Evolutionary conservation across 2,113 vertebrate genomes (phyloP).

Genomic region (Antechinus flavipes): DNA sequence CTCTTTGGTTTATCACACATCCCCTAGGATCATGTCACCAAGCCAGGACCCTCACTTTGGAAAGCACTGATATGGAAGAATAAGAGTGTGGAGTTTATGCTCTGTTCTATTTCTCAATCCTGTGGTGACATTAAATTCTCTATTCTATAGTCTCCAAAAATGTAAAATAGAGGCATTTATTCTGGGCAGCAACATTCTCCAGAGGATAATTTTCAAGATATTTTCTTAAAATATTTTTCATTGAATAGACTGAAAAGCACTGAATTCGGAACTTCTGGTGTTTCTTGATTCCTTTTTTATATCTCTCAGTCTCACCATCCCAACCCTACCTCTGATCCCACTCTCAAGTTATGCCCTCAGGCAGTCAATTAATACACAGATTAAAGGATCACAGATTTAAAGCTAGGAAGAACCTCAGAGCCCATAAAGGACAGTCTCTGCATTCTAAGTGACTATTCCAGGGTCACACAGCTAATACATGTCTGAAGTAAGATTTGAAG

Average conservation of each 20-base stretch:
- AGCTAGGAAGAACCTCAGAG: neutral
- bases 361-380: neutral
- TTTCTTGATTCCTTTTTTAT: neutral
- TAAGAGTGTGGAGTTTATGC: neutral
- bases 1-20: neutral
- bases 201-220: neutral
- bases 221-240: constrained; percentile 43
- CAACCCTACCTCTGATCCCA: neutral
- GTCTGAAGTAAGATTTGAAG: neutral
- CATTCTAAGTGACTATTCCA: neutral
- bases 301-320: constrained; percentile 20
- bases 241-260: constrained; percentile 31
- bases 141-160: constrained; percentile 20
- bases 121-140: constrained; percentile 1
- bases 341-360: neutral
- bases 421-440: neutral
- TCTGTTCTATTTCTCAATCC: neutral
- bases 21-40: too few species aligned
- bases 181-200: neutral
- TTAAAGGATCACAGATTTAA: neutral
- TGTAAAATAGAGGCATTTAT: constrained; percentile 7
- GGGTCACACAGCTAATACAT: neutral
- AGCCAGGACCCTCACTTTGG: neutral
- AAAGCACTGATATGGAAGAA: neutral
- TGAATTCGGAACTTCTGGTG: neutral